phyloP scores from a whole-genome alignment of 2,888 invertebrate genomes.

The Synergus japonicus region DNA sequence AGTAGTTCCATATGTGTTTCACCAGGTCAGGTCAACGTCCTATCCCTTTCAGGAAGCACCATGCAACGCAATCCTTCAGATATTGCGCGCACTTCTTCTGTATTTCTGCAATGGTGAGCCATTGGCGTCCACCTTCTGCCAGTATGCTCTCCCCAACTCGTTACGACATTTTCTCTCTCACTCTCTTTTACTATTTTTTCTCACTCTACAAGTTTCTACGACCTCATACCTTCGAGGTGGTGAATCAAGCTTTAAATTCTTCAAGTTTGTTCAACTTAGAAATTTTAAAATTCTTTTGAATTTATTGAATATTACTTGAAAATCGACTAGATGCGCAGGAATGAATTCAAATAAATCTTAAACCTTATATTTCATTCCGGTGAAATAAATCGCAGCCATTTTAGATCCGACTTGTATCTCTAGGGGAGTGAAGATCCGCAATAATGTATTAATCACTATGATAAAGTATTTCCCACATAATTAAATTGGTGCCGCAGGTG shows the following conservation, averaged over 20 bases:
- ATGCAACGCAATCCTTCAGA: conserved; percentile 67
- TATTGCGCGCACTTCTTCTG: conserved; percentile 65
- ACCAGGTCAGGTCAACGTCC: conserved; percentile 78
- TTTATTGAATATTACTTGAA: no score
- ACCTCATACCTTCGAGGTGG: conserved; percentile 17
- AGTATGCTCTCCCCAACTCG: neutral
- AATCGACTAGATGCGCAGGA: no score
- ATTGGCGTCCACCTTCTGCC: conserved; percentile 54
- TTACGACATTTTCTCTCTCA: conserved; percentile 36
- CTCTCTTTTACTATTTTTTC: conserved; percentile 12
- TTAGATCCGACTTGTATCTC: no score
- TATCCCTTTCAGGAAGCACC: conserved; percentile 61
- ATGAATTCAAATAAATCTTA: no score
- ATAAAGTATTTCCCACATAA: neutral
- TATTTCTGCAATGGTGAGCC: conserved; percentile 57
- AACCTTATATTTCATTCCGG: no score
- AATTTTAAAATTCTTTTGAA: no score
- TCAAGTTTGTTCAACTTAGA: no score
- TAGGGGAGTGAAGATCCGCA: neutral
- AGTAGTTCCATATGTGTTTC: conserved; percentile 75
- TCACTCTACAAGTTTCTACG: conserved; percentile 25
- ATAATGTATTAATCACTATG: neutral
- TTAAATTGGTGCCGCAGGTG: neutral
- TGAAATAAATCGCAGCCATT: no score
- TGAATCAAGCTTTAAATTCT: neutral